Evolutionary conservation across 2,888 invertebrate species (phyloP), one percentile per base, ranked within the genome.

Genomic region (Unio delphinus): DNA sequence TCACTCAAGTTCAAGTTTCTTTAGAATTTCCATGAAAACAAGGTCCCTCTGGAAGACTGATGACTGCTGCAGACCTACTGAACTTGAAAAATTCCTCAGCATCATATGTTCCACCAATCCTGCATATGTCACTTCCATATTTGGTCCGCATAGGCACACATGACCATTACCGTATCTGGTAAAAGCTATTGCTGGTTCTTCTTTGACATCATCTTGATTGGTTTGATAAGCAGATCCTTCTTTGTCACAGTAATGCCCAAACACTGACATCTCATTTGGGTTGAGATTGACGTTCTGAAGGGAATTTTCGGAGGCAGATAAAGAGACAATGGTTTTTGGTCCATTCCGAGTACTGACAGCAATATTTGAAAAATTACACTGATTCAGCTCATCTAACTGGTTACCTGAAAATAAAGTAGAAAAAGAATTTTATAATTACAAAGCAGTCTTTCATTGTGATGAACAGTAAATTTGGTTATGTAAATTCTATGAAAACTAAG

Each of bases 101-200:
- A 65, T 65, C 30, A 62, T 63, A 54, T 34, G 23, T 11, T 66
- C 62, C 20, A 55, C 55, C 6, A 68, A 15, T 17, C 71, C 74
- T 59, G 67, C 61, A 56, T 69, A 71, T 0, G 68, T 64, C 30
- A 71, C 64, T 64, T 71, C 74, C 18, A 69, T 57, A 59, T 71
- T 70, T n/a, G 67, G 59, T 17, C 55, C 62, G 34, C 68, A 65
- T 55, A 71, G 23, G 57, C 69, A 65, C 56, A 68, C 34, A 26
- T 61, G 61, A 17, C 74, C 74, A 20, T 34, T 56, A 18, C 69
- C 74, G 30, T 66, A 30, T 28, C 57, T 56, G 45, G 23, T 61
- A 6, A 65, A 58, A 4, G 65, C 55, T 15, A 71, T 57, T 17
- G 55, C 71, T 56, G 70, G 23, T 30, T n/a, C 23, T 17, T 45